A percentile compares a stretch with the other conserved stretches of the same genome.
phyloP scores from a whole-genome alignment of 2,797 vertebrate genomes.

The Muraenolepis orangiensis region DNA sequence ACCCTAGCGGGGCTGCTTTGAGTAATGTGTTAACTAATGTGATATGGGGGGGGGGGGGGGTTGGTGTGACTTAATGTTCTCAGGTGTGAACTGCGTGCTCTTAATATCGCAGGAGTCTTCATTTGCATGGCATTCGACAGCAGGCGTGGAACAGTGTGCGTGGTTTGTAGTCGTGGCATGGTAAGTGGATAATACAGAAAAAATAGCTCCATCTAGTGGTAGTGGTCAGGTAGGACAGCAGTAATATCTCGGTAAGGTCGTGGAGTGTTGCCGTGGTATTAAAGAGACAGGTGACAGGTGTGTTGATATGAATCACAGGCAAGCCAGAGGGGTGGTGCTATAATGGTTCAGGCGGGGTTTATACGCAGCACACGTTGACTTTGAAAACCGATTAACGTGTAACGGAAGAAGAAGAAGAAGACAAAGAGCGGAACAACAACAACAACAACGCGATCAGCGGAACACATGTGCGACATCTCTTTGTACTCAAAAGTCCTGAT shows the following conservation, averaged over 20 bases:
- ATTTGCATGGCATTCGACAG: neutral
- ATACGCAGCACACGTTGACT: neutral
- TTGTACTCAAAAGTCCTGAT: neutral
- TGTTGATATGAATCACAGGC: neutral
- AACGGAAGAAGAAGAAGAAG: neutral
- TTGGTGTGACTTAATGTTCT: neutral
- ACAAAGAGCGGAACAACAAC: neutral
- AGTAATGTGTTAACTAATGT: neutral
- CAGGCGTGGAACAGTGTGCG: neutral
- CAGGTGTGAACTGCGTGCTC: neutral
- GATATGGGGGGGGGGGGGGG: neutral
- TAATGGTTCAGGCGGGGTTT: too few species aligned
- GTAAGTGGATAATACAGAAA: neutral
- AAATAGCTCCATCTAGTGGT: neutral
- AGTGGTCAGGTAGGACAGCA: too few species aligned
- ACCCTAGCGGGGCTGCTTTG: neutral
- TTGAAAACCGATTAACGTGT: neutral
- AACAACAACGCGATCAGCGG: too few species aligned
- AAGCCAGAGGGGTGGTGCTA: too few species aligned
- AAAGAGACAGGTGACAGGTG: too few species aligned
- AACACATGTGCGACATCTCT: too few species aligned
- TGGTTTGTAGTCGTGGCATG: too few species aligned
- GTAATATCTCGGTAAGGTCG: too few species aligned
- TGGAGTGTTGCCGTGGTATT: too few species aligned
- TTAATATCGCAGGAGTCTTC: neutral